Base-by-base conservation (phyloP, 2,888 invertebrate genomes). In the Ornithoptera alexandrae region DNA sequence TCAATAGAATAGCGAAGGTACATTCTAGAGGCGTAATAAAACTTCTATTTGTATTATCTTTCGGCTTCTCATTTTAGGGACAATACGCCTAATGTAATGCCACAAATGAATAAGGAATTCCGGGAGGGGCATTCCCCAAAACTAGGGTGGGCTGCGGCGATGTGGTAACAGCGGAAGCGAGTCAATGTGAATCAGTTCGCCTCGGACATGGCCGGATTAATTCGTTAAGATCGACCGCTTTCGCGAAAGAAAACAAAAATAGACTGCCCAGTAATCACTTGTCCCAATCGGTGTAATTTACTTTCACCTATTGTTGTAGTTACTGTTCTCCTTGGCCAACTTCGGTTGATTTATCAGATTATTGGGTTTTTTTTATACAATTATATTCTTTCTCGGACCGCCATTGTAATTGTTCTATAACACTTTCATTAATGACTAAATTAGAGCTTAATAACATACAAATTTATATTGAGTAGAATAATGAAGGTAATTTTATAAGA, bases 31-130 rank as follows among this genome's bases (percentile, higher is more conserved):
- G 81, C 80, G 81, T 79, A 81, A 85, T 85, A 84, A 85, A 84
- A 82, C 67, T 24, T 59, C 62, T 70, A 72, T 71, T 70, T 67
- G 69, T 71, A 67, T 70, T 70, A 66, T 87, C 84, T 85, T 84
- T 82, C 81, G 82, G 84, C 84, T 83, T 81, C 85, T 85, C 83
- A 86, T 87, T 88, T 84, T 73, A 30, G 80, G 81, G 79, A 89
- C 88, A 89, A 88, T 86, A 84, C 86, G 84, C 80, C 87, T 89
- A 89, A 89, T 89, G 86, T 85, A 88, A 88, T 86, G 81, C 89
- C 88, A 80, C 87, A 88, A 88, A 89, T 87, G 89, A 89, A 89
- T 86, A 84, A 84, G 82, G 83, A 87, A 87, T 87, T 87, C 87
- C 85, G 82, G 80, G 76, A 81, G 85, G 88, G 77, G 69, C 76